Evolutionary conservation across 2,888 invertebrate species (phyloP).

Genomic region (Ceraclea dissimilis): DNA sequence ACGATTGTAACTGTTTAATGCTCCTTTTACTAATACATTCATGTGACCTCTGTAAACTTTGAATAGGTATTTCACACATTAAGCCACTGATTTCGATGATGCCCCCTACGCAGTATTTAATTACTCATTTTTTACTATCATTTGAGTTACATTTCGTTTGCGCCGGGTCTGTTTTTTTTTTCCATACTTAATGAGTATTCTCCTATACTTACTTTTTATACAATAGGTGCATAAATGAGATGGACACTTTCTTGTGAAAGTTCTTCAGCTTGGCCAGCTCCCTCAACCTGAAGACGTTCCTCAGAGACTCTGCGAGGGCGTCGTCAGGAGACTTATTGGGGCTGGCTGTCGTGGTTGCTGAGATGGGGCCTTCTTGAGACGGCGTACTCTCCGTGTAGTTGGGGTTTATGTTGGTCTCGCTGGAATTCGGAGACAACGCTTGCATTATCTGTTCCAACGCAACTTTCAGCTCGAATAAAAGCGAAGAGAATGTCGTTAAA

Average conservation of each 20-base stretch:
- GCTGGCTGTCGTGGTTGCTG: slow-evolving; percentile 26
- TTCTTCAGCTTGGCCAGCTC: slow-evolving; percentile 49
- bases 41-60: no score
- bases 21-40: no score
- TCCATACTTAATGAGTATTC: no score
- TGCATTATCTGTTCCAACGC: slow-evolving; percentile 55
- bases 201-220: slow-evolving; percentile 57
- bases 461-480: slow-evolving; percentile 28
- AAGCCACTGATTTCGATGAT: no score
- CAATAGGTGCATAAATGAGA: slow-evolving; percentile 44
- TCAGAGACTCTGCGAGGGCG: slow-evolving; percentile 28
- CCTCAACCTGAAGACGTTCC: slow-evolving; percentile 42
- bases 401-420: background rate
- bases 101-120: no score
- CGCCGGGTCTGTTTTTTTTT: no score
- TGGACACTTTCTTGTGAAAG: slow-evolving; percentile 48
- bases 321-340: slow-evolving; percentile 23
- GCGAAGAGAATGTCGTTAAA: slow-evolving; percentile 45
- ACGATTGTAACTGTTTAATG: no score
- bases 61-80: no score
- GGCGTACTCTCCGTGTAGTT: slow-evolving; percentile 24
- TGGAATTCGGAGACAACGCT: slow-evolving; percentile 30
- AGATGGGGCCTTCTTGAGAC: slow-evolving; percentile 27
- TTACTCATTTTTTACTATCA: no score
- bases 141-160: no score